These are phyloP conservation scores for Crypturellus tataupa DNA, from an alignment of 2,797 vertebrate species.

Conservation along the genomic window DNA sequence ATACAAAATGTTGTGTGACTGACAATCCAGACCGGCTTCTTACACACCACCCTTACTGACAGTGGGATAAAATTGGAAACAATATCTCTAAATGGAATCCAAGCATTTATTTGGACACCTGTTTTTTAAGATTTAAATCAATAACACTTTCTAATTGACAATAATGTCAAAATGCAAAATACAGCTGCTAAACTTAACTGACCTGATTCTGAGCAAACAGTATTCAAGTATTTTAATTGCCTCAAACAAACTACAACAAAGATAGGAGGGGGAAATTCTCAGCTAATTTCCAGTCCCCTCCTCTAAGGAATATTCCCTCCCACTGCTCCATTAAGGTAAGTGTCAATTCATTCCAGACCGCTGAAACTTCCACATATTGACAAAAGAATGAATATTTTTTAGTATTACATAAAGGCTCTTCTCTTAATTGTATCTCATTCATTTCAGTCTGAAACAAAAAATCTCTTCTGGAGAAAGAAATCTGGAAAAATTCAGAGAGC, in stretches of 20 bases:
- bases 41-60: background rate
- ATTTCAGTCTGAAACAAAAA: background rate
- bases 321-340: background rate
- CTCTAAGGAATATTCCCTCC: background rate
- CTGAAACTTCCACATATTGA: background rate
- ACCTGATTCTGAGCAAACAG: slow-evolving; percentile 25
- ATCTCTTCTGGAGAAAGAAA: background rate
- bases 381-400: background rate
- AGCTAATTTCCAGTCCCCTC: background rate
- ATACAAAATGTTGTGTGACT: background rate
- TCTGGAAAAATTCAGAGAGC: background rate
- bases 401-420: background rate
- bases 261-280: accelerated
- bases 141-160: background rate
- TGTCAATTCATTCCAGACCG: background rate
- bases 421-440: background rate
- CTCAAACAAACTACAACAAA: background rate
- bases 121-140: background rate
- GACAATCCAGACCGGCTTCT: background rate
- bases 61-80: background rate
- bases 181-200: background rate
- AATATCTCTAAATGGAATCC: background rate
- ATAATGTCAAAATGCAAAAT: background rate
- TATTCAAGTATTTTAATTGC: slow-evolving; percentile 51
- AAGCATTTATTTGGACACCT: background rate